Conservation (phyloP, 2,888 invertebrate species). For the Aphodius granarius region DNA sequence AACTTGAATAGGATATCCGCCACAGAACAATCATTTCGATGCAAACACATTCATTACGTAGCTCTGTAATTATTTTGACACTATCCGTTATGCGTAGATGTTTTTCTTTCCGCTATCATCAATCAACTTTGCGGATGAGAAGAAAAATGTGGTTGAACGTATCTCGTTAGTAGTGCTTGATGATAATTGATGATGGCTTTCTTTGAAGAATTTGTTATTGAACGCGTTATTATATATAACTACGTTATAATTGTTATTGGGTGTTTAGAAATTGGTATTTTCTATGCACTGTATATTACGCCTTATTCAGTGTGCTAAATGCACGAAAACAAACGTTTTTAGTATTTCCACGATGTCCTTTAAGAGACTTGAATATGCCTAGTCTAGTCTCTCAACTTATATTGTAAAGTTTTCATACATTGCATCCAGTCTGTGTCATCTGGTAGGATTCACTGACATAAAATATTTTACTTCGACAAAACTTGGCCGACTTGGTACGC, state of each 20-base stretch:
- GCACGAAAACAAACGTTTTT: no score
- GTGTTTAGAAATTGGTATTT: no score
- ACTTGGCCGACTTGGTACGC: background rate
- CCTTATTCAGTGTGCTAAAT: no score
- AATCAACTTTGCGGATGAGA: background rate
- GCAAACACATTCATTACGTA: background rate
- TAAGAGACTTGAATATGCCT: no score
- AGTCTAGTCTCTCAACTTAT: no score
- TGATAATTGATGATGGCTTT: background rate
- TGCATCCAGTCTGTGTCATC: no score
- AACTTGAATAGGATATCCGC: background rate
- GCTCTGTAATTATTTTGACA: background rate
- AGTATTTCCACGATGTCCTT: no score
- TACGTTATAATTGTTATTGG: no score
- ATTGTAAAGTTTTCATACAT: no score
- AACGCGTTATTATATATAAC: no score
- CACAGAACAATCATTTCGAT: background rate
- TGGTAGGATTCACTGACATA: background rate
- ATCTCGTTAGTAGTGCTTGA: background rate
- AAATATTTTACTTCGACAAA: background rate
- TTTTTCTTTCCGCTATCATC: background rate
- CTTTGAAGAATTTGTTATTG: background rate
- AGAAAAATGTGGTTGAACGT: background rate
- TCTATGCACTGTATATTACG: no score
- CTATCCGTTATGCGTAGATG: background rate